Evolutionary conservation across 1,140 invertebrate genomes (phyloP).

Genomic region (Zelostemma sp.): DNA sequence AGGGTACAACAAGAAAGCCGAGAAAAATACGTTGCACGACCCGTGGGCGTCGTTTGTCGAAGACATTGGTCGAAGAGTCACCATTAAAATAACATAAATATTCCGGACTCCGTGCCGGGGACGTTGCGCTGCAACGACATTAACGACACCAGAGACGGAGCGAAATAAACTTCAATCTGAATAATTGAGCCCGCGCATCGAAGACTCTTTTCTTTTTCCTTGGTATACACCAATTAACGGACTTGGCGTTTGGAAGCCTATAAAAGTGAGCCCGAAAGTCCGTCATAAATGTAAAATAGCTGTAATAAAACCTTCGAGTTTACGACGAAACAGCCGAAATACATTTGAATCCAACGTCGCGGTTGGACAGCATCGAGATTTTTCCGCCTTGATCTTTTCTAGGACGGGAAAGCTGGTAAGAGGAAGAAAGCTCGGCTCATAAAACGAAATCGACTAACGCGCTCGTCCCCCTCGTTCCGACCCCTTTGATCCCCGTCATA

Average conservation of each 20-base stretch:
- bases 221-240: slow-evolving; percentile 13
- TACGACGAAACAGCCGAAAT: slow-evolving; percentile 21
- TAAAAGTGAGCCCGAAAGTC: slow-evolving; percentile 9
- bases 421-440: slow-evolving; percentile 28
- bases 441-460: slow-evolving; percentile 49
- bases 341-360: slow-evolving; percentile 19
- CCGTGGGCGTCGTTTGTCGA: slow-evolving; percentile 40
- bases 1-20: slow-evolving; percentile 22
- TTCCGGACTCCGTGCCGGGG: slow-evolving; percentile 30
- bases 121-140: slow-evolving; percentile 15
- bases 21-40: slow-evolving; percentile 31
- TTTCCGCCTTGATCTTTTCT: slow-evolving; percentile 24
- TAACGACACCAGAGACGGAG: slow-evolving; percentile 16
- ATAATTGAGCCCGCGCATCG: slow-evolving; percentile 15
- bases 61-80: slow-evolving; percentile 21
- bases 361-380: slow-evolving; percentile 12
- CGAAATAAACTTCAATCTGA: slow-evolving; percentile 12
- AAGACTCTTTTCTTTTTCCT: neutral
- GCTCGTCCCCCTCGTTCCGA: slow-evolving; percentile 24
- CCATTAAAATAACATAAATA: slow-evolving; percentile 45
- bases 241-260: neutral
- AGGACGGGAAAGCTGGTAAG: slow-evolving; percentile 6
- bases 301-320: slow-evolving; percentile 19
- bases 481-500: slow-evolving; percentile 19
- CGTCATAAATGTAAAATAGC: slow-evolving; percentile 27